Evolutionary conservation across 2,113 vertebrate species (phyloP).

Genomic region (Oryzias woworae): DNA sequence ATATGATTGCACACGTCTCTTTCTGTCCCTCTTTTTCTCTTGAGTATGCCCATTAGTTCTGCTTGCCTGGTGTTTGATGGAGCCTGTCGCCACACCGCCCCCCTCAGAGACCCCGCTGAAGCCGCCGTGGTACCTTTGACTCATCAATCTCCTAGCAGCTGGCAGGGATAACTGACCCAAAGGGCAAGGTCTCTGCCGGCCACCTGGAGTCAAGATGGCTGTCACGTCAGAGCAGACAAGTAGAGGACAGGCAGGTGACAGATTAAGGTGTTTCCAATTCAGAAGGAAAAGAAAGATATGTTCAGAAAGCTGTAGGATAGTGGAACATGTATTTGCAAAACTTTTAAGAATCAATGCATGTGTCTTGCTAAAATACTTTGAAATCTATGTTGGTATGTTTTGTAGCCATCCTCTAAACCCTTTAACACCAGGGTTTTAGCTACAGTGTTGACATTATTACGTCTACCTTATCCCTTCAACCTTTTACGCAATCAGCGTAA

Average conservation of each 20-base stretch:
- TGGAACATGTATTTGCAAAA: conserved; percentile 15
- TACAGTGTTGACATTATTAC: no score
- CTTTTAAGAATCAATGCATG: background rate
- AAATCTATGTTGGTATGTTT: no score
- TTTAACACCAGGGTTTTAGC: no score
- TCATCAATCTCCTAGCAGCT: conserved; percentile 64
- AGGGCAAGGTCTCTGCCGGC: conserved; percentile 39
- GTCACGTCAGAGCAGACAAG: conserved; percentile 23
- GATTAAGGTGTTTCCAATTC: conserved; percentile 15
- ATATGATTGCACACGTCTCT: conserved; percentile 23
- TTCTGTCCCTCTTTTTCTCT: conserved; percentile 30
- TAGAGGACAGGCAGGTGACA: conserved; percentile 11
- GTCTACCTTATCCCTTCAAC: no score
- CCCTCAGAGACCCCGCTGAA: conserved; percentile 44
- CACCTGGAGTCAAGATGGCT: conserved; percentile 52
- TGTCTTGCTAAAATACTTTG: no score
- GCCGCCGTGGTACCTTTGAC: conserved; percentile 49
- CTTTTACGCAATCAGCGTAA: no score
- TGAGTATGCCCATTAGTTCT: conserved; percentile 67
- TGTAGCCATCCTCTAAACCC: no score
- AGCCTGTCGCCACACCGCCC: conserved; percentile 49
- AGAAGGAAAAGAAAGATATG: background rate
- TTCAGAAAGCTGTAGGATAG: conserved; percentile 4
- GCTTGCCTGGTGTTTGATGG: conserved; percentile 68
- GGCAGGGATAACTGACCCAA: conserved; percentile 55